Conservation (phyloP, 30 jellyfish, hydroid and myxozoan genomes). For the Pelagia noctiluca region DNA sequence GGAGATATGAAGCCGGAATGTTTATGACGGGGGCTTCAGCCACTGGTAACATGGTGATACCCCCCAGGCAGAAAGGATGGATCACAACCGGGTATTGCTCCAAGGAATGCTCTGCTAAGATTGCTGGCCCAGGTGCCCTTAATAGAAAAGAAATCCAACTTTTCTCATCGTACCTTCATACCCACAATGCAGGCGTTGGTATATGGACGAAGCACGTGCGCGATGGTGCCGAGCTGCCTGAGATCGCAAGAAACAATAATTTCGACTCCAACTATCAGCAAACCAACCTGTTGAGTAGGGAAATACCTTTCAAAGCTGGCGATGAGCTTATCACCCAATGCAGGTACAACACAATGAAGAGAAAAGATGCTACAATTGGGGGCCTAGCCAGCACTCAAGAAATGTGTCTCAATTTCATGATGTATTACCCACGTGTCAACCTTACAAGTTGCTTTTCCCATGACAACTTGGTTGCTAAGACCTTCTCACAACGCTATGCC, state of each 20-base stretch:
- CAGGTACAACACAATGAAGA: constrained; percentile 47
- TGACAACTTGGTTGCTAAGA: background rate
- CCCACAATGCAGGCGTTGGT: constrained; percentile 61
- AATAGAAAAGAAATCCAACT: constrained; percentile 29
- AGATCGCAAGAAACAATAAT: constrained; percentile 49
- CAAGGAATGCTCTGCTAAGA: background rate
- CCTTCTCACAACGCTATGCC: background rate
- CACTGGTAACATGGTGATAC: background rate
- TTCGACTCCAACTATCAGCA: constrained; percentile 61
- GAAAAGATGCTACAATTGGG: constrained; percentile 41
- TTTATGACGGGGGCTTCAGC: background rate
- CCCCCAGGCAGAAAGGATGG: background rate
- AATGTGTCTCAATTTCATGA: background rate
- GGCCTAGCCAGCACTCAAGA: background rate
- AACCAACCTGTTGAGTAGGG: background rate
- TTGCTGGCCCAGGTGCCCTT: background rate
- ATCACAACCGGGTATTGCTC: background rate
- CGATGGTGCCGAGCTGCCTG: constrained; percentile 63
- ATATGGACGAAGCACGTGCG: constrained; percentile 60
- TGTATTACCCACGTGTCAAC: background rate
- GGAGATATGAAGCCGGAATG: constrained; percentile 21
- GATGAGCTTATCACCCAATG: constrained; percentile 52
- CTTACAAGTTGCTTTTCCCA: background rate
- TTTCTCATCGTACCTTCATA: constrained; percentile 71
- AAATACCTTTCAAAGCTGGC: constrained; percentile 14